Base-by-base conservation (phyloP, 2,797 vertebrate species). In the Rhadinocentrus ornatus region DNA sequence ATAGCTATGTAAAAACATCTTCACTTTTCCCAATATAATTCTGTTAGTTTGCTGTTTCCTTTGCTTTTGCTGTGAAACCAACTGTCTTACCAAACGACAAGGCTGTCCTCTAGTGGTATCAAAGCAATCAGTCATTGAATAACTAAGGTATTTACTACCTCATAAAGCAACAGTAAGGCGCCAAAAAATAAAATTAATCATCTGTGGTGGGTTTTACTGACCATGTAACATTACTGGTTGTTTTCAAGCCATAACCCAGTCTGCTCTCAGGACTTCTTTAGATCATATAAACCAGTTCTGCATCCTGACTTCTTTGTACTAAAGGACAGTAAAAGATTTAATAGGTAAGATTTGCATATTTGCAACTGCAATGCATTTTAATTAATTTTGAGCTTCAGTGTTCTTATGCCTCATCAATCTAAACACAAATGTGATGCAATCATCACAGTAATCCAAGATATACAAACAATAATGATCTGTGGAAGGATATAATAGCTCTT, bases 31-130 rank as follows among this genome's bases (percentile, higher is more conserved):
- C 11, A n/a, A 12, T 69, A 67, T 48, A 41, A 52, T 44, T 11
- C 8, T 68, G n/a, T 60, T n/a, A 26, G 24, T 18, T 31, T n/a
- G 57, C n/a, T 4, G 31, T 4, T 5, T 20, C 32, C 27, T 37
- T 58, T 54, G 0, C 31, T 27, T 46, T 16, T 6, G 9, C 29
- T 13, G 11, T 32, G 2, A 26, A 35, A 56, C 50, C 3, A 22
- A 26, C 18, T 58, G 18, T 69, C 15, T 50, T 52, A 63, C 31
- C n/a, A 61, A 83, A 85, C n/a, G 53, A 44, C 90, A 81, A 87
- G 60, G 78, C 83, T 92, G 89, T 86, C 87, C 87, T 89, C 91
- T 91, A 37, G 71, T 89, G 90, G 88, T 58, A 12, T 48, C 46
- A 3, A 0, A 12, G 9, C 2, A 0, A 65, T n/a, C n/a, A 16